These are phyloP conservation scores for Pyrrhosoma nymphula DNA, from an alignment of 2,888 invertebrate genomes.

Conservation along the genomic window DNA sequence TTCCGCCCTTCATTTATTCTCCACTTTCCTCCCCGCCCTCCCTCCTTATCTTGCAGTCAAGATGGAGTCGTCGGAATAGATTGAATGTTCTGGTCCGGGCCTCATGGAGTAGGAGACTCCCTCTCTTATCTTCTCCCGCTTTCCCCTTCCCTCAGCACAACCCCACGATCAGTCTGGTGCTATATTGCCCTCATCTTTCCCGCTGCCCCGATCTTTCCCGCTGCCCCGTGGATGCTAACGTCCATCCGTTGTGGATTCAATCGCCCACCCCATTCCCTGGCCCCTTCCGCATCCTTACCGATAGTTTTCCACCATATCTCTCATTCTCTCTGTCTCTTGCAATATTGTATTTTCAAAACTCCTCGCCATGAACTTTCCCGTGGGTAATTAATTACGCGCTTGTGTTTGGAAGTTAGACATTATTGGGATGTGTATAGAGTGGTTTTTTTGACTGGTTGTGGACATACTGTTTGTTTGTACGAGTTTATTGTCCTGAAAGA, in stretches of 20 bases:
- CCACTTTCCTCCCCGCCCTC: not conserved
- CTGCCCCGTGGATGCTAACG: no score
- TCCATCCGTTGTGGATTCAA: not conserved
- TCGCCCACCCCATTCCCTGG: not conserved
- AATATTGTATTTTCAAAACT: no score
- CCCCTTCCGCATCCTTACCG: not conserved
- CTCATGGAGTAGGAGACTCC: no score
- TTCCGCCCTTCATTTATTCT: not conserved
- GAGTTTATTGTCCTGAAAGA: no score
- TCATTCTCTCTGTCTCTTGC: no score
- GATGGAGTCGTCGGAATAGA: not conserved
- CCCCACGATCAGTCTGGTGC: not conserved
- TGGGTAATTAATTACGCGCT: no score
- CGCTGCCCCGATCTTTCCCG: not conserved
- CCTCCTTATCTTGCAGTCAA: not conserved
- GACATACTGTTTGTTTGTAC: no score
- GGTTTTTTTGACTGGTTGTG: no score
- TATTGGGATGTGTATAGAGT: no score
- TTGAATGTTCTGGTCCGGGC: not conserved
- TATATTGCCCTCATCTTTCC: not conserved
- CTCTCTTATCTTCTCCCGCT: not conserved
- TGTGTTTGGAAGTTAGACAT: no score
- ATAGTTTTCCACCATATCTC: not conserved
- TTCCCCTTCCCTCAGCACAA: not conserved
- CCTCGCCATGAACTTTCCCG: no score